Evolutionary conservation across 1,140 invertebrate species (phyloP), one percentile per base, ranked within the genome.

Genomic region (Gryon sp.): DNA sequence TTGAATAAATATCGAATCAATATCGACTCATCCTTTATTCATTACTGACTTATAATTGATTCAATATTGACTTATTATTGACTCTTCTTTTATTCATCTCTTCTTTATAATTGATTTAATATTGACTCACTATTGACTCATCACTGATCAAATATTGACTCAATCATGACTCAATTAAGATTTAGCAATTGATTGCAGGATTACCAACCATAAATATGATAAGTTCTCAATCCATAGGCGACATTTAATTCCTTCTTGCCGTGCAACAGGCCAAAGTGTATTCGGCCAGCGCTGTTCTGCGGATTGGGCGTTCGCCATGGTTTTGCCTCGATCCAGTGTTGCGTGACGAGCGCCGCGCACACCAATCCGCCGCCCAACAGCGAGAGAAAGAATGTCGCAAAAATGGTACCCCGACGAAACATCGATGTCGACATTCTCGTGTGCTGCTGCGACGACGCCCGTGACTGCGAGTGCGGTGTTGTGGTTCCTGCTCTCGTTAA

Each of bases 351-450:
- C 18, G 95, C 94, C 7, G 94, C 94, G 8, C 95, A 92, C 1
- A 97, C 90, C 32, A 98, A 84, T 4, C 93, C 95, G 43, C 97
- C 93, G 52, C 94, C 94, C 41, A 96, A 85, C 82, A 95, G 93
- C 55, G 95, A 94, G 4, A 95, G 92, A 69, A 97, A 93, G 84
- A 98, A 97, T 14, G 96, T 97, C 50, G 94, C 92, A 81, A 96
- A 96, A 28, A 97, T 94, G 87, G 97, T 93, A 15, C 94, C 93
- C 66, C 94, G 88, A 80, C 92, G 92, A 73, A 95, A 94, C 80
- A 94, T 86, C 12, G 83, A 84, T 75, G 83, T 83, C 82, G 70
- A 66, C 70, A 85, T 85, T 65, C 82, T 85, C 46, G 82, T 4
- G 3, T 12, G 32, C n/a, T n/a, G 14, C n/a, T 63, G 40, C 0